These are phyloP conservation scores for Catagonus wagneri DNA, from an alignment of 2,113 vertebrate species.

Conservation along the genomic window DNA sequence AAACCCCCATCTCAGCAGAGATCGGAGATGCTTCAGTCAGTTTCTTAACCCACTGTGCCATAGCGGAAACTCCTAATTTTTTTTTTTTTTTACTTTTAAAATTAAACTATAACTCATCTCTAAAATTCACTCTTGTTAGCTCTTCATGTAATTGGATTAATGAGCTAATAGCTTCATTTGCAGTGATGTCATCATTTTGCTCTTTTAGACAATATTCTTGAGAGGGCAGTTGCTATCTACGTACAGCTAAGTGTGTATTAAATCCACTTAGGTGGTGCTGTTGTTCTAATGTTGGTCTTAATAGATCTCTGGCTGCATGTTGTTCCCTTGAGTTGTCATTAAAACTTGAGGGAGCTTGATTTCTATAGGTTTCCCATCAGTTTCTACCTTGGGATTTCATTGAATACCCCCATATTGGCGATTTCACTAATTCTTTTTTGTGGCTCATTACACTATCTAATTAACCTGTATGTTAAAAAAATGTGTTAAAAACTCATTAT, in stretches of 20 bases:
- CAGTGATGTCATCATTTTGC: not conserved
- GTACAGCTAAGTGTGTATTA: not conserved
- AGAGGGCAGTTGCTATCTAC: not conserved
- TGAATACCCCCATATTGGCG: slow-evolving; percentile 54
- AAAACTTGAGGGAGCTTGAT: slow-evolving; percentile 42
- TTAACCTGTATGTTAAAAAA: slow-evolving; percentile 53
- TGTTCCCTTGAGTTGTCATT: not conserved
- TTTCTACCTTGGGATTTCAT: slow-evolving; percentile 24
- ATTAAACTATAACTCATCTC: not conserved
- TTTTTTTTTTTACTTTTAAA: not conserved
- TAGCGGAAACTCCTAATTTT: no score
- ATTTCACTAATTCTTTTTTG: slow-evolving; percentile 39
- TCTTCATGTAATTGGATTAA: not conserved
- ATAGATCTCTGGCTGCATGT: not conserved
- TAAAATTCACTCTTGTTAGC: not conserved
- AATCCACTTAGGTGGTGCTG: not conserved
- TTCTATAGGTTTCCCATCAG: slow-evolving; percentile 58
- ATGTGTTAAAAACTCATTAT: slow-evolving; percentile 2
- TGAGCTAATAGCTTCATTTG: not conserved
- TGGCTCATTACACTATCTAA: slow-evolving; percentile 62
- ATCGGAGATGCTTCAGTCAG: no score
- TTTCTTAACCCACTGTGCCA: no score
- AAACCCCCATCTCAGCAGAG: no score
- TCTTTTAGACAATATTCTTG: not conserved
- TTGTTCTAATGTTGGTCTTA: not conserved